These are phyloP conservation scores for Chironomus striatipennis DNA, from an alignment of 1,140 invertebrate genomes.

Conservation along the genomic window DNA sequence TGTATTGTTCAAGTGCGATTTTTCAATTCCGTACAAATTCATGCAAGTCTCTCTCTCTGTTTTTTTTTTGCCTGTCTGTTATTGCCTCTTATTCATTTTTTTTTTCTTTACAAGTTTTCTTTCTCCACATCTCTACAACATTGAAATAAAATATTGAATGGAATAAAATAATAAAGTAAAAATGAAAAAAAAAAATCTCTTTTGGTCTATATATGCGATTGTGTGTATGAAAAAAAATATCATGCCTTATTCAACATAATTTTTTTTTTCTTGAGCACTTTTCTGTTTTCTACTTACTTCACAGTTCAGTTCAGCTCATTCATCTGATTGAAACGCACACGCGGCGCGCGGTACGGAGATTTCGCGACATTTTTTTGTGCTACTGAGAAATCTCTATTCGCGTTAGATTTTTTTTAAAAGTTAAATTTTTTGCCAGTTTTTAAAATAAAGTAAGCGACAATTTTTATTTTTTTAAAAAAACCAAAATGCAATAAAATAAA, in stretches of 20 bases:
- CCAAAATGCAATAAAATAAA: background rate
- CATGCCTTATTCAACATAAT: slow-evolving; percentile 13
- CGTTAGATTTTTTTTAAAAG: background rate
- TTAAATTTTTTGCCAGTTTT: background rate
- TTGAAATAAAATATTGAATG: slow-evolving; percentile 1
- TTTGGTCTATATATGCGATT: slow-evolving; percentile 13
- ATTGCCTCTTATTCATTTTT: background rate
- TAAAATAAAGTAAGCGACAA: background rate
- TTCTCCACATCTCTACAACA: slow-evolving; percentile 1
- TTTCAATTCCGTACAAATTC: background rate
- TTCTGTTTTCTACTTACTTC: slow-evolving; percentile 13
- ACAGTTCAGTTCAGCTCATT: background rate
- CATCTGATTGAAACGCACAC: background rate
- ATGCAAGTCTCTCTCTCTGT: background rate
- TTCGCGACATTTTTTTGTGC: background rate
- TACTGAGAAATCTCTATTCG: slow-evolving; percentile 4
- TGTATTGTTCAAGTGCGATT: too few species aligned
- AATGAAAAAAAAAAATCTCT: background rate
- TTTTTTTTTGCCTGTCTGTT: background rate
- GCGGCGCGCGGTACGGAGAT: slow-evolving; percentile 3
- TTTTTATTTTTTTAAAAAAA: too few species aligned
- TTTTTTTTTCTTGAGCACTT: slow-evolving; percentile 12
- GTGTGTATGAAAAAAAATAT: background rate
- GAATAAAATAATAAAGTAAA: slow-evolving; percentile 10
- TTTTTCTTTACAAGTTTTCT: background rate